Percentiles rank a stretch among this genome's conserved stretches.
These are phyloP conservation scores for Drosophila varians DNA, from an alignment of 1,140 invertebrate genomes.

Conservation along the genomic window DNA sequence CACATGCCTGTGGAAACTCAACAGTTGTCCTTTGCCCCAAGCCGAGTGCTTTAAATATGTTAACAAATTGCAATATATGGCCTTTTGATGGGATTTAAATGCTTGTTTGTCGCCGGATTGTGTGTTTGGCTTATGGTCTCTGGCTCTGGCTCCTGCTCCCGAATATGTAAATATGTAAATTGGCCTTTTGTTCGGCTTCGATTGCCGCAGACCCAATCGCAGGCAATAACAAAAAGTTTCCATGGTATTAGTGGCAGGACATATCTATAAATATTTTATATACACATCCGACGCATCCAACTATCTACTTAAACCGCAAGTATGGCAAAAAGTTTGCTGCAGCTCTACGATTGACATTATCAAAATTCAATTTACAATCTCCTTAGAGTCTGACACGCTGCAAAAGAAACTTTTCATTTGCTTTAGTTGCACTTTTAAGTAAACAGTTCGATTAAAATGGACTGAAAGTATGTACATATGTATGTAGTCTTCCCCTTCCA, in stretches of 20 bases:
- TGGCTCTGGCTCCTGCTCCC: too few relatives aligned
- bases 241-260: not conserved
- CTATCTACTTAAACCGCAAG: constrained; percentile 55
- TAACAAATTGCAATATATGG: constrained; percentile 37
- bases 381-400: constrained; percentile 44
- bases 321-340: constrained; percentile 51
- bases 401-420: constrained; percentile 73
- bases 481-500: too few relatives aligned
- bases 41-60: constrained; percentile 25
- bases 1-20: constrained; percentile 11
- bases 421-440: constrained; percentile 79
- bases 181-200: constrained; percentile 12
- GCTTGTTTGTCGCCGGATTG: constrained; percentile 17
- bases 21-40: constrained; percentile 10
- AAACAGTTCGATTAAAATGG: constrained; percentile 80
- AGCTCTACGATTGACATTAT: constrained; percentile 72
- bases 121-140: constrained; percentile 22
- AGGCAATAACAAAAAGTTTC: too few relatives aligned
- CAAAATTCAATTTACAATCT: constrained; percentile 81
- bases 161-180: constrained; percentile 34
- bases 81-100: constrained; percentile 31
- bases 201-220: not conserved
- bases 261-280: not conserved
- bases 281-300: not conserved
- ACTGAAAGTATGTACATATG: too few relatives aligned